A percentile compares a stretch with the other conserved stretches of the same genome.
These are phyloP conservation scores for Neogale vison DNA, from an alignment of 2,113 vertebrate genomes.

Conservation along the genomic window DNA sequence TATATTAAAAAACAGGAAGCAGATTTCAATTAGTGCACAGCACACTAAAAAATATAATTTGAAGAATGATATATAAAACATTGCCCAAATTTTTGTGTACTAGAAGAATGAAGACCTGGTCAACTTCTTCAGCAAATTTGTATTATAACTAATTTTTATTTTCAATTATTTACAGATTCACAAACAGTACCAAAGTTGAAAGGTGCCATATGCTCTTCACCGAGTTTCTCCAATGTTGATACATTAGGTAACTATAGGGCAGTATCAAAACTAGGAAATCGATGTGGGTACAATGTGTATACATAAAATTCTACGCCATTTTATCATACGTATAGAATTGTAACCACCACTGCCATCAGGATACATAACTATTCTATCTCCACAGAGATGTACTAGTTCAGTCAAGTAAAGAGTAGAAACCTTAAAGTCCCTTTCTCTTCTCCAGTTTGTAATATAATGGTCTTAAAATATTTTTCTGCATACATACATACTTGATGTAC, in stretches of 20 bases:
- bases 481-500: background rate
- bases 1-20: background rate
- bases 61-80: background rate
- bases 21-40: background rate
- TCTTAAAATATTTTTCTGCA: background rate
- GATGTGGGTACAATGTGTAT: background rate
- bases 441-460: background rate
- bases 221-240: background rate
- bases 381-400: background rate
- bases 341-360: background rate
- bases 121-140: background rate
- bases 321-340: background rate
- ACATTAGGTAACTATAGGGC: background rate
- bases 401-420: background rate
- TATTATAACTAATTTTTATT: background rate
- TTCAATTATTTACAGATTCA: background rate
- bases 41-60: background rate
- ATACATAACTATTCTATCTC: background rate
- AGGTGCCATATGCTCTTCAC: background rate
- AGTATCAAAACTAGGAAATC: background rate
- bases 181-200: background rate
- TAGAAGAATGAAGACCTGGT: background rate
- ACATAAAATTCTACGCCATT: background rate
- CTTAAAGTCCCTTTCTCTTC: background rate
- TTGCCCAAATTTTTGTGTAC: background rate